Conservation (phyloP, 1,140 invertebrate species). For the Diuraphis noxia region DNA sequence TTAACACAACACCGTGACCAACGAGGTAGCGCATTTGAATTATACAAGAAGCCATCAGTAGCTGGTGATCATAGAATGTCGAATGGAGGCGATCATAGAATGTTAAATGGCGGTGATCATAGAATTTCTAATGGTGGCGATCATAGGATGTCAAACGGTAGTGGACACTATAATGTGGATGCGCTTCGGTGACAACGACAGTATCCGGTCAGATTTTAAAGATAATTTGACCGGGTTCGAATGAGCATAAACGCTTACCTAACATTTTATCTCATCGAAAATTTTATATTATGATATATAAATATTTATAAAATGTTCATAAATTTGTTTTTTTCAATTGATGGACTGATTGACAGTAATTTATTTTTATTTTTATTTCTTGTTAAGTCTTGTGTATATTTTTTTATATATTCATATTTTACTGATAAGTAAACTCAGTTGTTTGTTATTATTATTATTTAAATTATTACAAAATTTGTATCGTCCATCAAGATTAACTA, state of each 20-base stretch:
- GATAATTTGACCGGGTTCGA: background rate
- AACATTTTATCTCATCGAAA: conserved; percentile 3
- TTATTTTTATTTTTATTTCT: conserved; percentile 19
- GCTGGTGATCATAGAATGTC: conserved; percentile 33
- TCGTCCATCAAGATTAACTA: background rate
- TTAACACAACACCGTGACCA: conserved; percentile 80
- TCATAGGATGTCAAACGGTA: background rate
- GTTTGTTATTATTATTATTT: conserved; percentile 41
- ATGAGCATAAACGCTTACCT: background rate
- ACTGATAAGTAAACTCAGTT: background rate
- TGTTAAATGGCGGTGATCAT: conserved; percentile 8
- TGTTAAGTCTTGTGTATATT: background rate
- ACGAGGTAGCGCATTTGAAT: conserved; percentile 90
- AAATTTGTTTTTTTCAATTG: conserved; percentile 46
- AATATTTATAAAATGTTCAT: conserved; percentile 16
- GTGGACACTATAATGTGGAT: conserved; percentile 34
- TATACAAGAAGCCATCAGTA: conserved; percentile 82
- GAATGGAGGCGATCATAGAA: background rate
- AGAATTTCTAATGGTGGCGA: conserved; percentile 10
- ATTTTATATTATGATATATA: conserved; percentile 13
- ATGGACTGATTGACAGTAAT: conserved; percentile 49
- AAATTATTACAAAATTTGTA: background rate
- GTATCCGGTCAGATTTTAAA: conserved; percentile 48
- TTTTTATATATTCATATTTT: conserved; percentile 12
- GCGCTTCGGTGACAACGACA: conserved; percentile 51